phyloP scores from a whole-genome alignment of 2,797 vertebrate species.

The Rachycentron canadum region DNA sequence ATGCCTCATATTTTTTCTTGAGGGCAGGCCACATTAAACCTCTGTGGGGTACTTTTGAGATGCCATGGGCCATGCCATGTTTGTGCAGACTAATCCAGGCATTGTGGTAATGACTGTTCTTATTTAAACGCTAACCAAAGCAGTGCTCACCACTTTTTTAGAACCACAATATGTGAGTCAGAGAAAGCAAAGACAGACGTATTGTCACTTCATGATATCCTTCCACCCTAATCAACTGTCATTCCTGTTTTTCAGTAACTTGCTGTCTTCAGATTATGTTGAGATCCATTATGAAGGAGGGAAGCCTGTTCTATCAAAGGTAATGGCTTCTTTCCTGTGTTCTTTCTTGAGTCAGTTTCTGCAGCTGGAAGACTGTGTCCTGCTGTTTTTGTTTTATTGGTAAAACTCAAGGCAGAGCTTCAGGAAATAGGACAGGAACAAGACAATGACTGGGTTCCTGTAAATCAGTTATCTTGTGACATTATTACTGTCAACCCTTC shows the following conservation, averaged over 20 bases:
- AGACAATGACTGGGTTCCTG: background rate
- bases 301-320: constrained; percentile 93
- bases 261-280: constrained; percentile 96
- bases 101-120: constrained; percentile 59
- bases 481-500: background rate
- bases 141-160: constrained; percentile 22
- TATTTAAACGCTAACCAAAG: constrained; percentile 55
- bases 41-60: constrained; percentile 42
- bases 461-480: background rate
- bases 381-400: constrained; percentile 26
- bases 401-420: constrained; percentile 8
- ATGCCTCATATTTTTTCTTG: constrained; percentile 32
- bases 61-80: constrained; percentile 38
- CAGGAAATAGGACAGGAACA: constrained; percentile 4
- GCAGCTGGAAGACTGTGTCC: background rate
- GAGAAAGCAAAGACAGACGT: constrained; percentile 36
- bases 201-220: constrained; percentile 38
- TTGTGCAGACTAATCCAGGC: constrained; percentile 54
- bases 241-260: constrained; percentile 87
- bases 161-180: constrained; percentile 68
- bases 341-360: too few relatives aligned
- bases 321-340: constrained; percentile 72
- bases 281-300: constrained; percentile 96
- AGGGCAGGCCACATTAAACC: constrained; percentile 47
- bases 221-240: constrained; percentile 28